These are phyloP conservation scores for Coreoperca whiteheadi DNA, from an alignment of 2,113 vertebrate species.

Conservation along the genomic window DNA sequence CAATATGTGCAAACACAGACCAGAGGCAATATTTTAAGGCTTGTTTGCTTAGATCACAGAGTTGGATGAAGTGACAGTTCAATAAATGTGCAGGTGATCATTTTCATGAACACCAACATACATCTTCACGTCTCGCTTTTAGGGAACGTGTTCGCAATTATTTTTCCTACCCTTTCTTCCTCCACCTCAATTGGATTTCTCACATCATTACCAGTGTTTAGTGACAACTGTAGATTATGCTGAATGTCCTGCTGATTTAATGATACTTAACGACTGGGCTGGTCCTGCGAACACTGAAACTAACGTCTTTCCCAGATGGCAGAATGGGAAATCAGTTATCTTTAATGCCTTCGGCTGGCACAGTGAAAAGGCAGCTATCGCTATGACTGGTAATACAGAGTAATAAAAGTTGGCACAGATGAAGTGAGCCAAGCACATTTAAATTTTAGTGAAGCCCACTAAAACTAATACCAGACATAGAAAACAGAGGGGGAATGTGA, in stretches of 20 bases:
- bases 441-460: constrained; percentile 53
- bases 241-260: constrained; percentile 64
- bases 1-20: constrained; percentile 3
- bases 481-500: constrained; percentile 58
- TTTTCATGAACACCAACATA: not conserved
- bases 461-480: constrained; percentile 62
- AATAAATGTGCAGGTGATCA: not conserved
- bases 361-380: constrained; percentile 37
- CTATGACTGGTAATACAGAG: constrained; percentile 46
- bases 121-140: not conserved
- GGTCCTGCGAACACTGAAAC: constrained; percentile 11
- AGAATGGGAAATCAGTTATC: constrained; percentile 56
- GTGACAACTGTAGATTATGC: constrained; percentile 51
- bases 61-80: constrained; percentile 24
- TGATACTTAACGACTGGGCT: constrained; percentile 49
- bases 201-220: constrained; percentile 62
- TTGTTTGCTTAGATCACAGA: constrained; percentile 27
- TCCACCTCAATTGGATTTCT: constrained; percentile 51
- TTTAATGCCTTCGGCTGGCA: constrained; percentile 60
- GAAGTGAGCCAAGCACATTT: constrained; percentile 57
- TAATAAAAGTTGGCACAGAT: constrained; percentile 68
- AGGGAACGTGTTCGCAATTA: not conserved
- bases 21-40: constrained; percentile 6
- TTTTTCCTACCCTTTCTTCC: constrained; percentile 15
- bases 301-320: constrained; percentile 71